Base-by-base conservation (phyloP, 2,797 vertebrate species). In the Loriculus beryllinus region DNA sequence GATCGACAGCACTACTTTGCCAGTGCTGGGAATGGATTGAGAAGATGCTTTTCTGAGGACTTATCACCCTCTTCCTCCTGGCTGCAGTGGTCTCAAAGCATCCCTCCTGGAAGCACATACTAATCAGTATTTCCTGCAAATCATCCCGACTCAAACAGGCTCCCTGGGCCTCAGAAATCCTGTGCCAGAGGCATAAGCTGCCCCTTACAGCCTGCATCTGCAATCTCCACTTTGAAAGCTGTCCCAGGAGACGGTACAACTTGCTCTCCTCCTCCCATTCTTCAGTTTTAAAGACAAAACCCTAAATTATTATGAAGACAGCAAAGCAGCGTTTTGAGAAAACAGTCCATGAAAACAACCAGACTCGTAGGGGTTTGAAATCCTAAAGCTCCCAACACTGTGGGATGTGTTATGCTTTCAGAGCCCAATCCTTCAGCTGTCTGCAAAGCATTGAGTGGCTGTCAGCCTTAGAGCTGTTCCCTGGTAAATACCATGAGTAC, bases 341-440 rank as follows among this genome's bases (percentile, higher is more conserved):
- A 93, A 88, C 76, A 79, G 37, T 48, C 70, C 12, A 7, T 42
- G 40, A 90, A 93, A 94, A 72, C 67, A 92, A 71, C 33, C 19
- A 72, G 23, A 90, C 77, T 65, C 0, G 2, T n/a, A 88, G 51
- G 49, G 82, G 33, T 20, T 60, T 86, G 82, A 92, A 95, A 95
- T 76, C 67, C 51, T 84, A 84, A 93, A 88, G 56, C 81, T 93
- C 67, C 82, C 92, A 94, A 64, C 75, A 84, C 33, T 54, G 96
- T 88, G 69, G 94, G 90, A 86, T 74, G 85, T 86, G 82, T 90
- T 89, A 81, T 94, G 54, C 54, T 86, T 83, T 81, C 79, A 72
- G 64, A 80, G 14, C 11, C 42, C 62, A 69, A 65, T 71, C 25
- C 49, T 91, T 82, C 84, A 87, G 57, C 64, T 82, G n/a, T 81